Evolutionary conservation across 2,113 vertebrate species (phyloP).

Genomic region (Rhagologus leucostigma): DNA sequence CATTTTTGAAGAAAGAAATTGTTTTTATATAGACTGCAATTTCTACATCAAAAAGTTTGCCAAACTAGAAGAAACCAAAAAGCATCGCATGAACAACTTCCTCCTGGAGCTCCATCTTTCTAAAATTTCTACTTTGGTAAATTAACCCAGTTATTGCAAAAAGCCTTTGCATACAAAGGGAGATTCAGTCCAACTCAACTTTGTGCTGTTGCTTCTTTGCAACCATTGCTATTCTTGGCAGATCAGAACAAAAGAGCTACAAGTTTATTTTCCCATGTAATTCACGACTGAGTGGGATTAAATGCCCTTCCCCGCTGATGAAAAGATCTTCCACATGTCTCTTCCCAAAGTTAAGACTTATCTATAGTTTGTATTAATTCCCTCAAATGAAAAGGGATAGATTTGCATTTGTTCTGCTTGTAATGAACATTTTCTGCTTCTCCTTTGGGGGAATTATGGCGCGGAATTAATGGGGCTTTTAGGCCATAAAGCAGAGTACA

Average conservation of each 20-base stretch:
- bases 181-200: background rate
- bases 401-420: background rate
- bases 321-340: background rate
- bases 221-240: background rate
- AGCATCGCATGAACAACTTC: background rate
- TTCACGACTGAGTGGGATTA: background rate
- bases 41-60: background rate
- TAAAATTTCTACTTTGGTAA: background rate
- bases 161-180: background rate
- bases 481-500: background rate
- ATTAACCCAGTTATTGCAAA: background rate
- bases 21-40: background rate
- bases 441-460: background rate
- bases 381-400: background rate
- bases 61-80: background rate
- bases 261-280: background rate
- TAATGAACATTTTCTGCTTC: constrained; percentile 11
- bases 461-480: constrained; percentile 21
- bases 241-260: background rate
- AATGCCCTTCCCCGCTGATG: background rate
- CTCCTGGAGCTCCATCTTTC: background rate
- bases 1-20: background rate
- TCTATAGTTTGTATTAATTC: background rate
- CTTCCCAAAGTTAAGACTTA: background rate
- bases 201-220: background rate